Percentiles rank a stretch among this genome's conserved stretches.
Evolutionary conservation across 1,140 invertebrate genomes (phyloP).

Genomic region (Pentalonia nigronervosa): DNA sequence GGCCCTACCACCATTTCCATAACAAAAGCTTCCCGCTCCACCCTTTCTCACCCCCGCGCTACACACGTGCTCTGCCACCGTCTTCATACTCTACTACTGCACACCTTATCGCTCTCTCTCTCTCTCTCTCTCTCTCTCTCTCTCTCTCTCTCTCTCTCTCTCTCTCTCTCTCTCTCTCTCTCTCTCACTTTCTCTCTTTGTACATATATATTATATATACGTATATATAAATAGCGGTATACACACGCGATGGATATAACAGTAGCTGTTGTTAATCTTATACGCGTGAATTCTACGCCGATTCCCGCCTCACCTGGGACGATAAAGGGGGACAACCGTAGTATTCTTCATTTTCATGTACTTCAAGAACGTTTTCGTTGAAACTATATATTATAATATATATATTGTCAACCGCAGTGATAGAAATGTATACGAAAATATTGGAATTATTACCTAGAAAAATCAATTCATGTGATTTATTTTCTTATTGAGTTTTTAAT

Average conservation of each 20-base stretch:
- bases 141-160: too few species aligned
- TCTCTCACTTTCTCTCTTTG: too few species aligned
- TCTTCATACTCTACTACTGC: background rate
- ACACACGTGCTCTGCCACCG: background rate
- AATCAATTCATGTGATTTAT: background rate
- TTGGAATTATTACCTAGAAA: background rate
- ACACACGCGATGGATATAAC: conserved; percentile 25
- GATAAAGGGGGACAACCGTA: background rate
- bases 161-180: too few species aligned
- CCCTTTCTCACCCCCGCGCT: background rate
- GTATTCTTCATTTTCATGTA: background rate
- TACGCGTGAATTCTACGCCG: background rate
- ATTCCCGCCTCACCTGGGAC: background rate
- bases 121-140: too few species aligned
- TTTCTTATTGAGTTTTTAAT: background rate
- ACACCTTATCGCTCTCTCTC: background rate
- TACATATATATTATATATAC: too few species aligned
- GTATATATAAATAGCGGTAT: background rate
- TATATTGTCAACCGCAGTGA: background rate
- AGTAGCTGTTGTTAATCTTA: conserved; percentile 21
- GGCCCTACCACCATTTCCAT: conserved; percentile 50
- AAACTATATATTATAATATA: background rate
- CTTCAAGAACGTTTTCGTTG: background rate
- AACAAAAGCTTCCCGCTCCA: conserved; percentile 49
- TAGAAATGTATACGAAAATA: background rate